A percentile compares a stretch with the other conserved stretches of the same genome.
Evolutionary conservation across 2,888 invertebrate species (phyloP).

Genomic region (Cataglyphis livida): DNA sequence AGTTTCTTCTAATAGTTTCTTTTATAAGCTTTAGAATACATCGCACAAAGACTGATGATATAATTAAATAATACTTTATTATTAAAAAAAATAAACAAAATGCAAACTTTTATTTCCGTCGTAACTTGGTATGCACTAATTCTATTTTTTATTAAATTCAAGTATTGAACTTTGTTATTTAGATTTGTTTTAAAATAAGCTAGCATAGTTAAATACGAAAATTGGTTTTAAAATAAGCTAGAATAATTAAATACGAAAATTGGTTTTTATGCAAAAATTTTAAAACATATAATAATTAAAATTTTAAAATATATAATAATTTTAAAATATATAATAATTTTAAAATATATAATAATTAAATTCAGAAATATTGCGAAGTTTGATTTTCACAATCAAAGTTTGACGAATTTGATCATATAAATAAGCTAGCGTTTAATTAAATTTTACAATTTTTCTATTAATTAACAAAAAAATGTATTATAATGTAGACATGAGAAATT

Average conservation of each 20-base stretch:
- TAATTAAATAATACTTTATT: slow-evolving; percentile 4
- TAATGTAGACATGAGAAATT: background rate
- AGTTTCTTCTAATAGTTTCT: background rate
- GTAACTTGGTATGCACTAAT: background rate
- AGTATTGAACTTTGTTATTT: background rate
- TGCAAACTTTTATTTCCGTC: background rate
- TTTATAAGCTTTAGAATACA: background rate
- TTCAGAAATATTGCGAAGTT: slow-evolving; percentile 9
- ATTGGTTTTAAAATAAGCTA: background rate
- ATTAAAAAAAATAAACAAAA: background rate
- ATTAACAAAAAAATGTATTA: background rate
- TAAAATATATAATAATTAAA: no score
- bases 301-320: background rate
- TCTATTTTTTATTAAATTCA: background rate
- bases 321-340: background rate
- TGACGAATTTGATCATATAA: background rate
- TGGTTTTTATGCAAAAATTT: background rate
- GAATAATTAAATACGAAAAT: no score
- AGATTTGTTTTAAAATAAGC: background rate
- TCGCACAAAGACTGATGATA: background rate
- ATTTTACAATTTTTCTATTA: background rate
- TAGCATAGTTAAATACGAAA: background rate
- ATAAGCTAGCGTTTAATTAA: background rate
- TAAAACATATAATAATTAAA: no score
- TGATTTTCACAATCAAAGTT: background rate